A percentile compares a stretch with the other conserved stretches of the same genome.
Evolutionary conservation across 2,113 vertebrate genomes (phyloP).

Genomic region (Parus major): DNA sequence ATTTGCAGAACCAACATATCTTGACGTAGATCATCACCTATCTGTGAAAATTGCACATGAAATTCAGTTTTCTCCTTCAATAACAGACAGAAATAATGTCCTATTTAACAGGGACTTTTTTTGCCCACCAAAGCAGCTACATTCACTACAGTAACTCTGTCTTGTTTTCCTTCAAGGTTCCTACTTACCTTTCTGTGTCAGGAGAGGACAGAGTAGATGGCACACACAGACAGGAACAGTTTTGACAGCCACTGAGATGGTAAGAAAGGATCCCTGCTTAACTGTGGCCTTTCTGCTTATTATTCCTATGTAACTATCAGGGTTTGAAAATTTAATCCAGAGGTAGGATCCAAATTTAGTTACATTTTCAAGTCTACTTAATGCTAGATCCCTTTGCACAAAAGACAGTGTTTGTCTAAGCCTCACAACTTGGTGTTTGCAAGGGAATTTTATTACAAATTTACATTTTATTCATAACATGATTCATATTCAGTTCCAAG

Average conservation of each 20-base stretch:
- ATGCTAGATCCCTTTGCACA: neutral
- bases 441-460: neutral
- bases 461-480: neutral
- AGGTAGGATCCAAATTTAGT: neutral
- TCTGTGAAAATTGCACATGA: slow-evolving; percentile 31
- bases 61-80: neutral
- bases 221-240: neutral
- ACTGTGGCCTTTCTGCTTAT: neutral
- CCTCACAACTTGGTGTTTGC: neutral
- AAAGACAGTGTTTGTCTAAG: neutral
- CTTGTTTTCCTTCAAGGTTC: neutral
- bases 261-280: neutral
- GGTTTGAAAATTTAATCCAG: neutral
- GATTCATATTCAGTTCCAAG: neutral
- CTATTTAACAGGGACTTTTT: neutral
- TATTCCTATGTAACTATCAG: neutral
- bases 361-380: neutral
- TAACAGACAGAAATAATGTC: neutral
- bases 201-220: neutral
- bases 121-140: neutral
- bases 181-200: neutral
- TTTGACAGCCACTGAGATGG: neutral
- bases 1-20: slow-evolving; percentile 74
- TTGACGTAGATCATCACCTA: slow-evolving; percentile 64
- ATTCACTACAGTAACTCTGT: neutral